Conservation (phyloP, 1,140 invertebrate genomes). For the Samia ricini region DNA sequence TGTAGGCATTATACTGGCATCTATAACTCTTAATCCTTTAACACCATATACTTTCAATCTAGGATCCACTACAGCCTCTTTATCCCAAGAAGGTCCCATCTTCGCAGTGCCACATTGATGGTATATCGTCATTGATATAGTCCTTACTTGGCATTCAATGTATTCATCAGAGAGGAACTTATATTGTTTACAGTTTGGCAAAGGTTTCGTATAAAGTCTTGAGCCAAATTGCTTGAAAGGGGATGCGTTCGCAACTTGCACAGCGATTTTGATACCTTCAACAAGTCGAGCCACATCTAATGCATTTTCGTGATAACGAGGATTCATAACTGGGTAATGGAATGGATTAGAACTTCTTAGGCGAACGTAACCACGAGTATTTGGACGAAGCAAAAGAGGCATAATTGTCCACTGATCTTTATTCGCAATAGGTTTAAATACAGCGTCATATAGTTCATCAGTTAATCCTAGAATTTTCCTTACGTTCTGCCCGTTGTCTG, state of each 20-base stretch:
- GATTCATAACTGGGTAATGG: conserved; percentile 90
- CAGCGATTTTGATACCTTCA: conserved; percentile 88
- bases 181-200: conserved; percentile 88
- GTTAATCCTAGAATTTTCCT: conserved; percentile 89
- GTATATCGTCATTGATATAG: conserved; percentile 92
- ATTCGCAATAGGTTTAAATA: conserved; percentile 86
- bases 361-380: conserved; percentile 87
- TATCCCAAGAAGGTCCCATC: conserved; percentile 89
- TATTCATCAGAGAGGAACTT: conserved; percentile 87
- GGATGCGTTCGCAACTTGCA: conserved; percentile 84
- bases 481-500: conserved; percentile 86
- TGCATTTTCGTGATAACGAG: conserved; percentile 91
- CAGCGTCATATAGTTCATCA: conserved; percentile 88
- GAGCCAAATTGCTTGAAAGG: conserved; percentile 90
- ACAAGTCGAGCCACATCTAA: conserved; percentile 87
- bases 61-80: conserved; percentile 89
- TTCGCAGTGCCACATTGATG: conserved; percentile 89
- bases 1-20: conserved; percentile 93
- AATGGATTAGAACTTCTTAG: conserved; percentile 89
- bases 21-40: conserved; percentile 87
- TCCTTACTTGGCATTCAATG: conserved; percentile 90
- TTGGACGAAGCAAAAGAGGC: conserved; percentile 88
- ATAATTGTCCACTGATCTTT: conserved; percentile 91
- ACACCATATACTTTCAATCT: conserved; percentile 88
- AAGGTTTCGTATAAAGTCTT: conserved; percentile 83